Conservation (phyloP, 2,113 vertebrate species). For the Callionymus lyra region DNA sequence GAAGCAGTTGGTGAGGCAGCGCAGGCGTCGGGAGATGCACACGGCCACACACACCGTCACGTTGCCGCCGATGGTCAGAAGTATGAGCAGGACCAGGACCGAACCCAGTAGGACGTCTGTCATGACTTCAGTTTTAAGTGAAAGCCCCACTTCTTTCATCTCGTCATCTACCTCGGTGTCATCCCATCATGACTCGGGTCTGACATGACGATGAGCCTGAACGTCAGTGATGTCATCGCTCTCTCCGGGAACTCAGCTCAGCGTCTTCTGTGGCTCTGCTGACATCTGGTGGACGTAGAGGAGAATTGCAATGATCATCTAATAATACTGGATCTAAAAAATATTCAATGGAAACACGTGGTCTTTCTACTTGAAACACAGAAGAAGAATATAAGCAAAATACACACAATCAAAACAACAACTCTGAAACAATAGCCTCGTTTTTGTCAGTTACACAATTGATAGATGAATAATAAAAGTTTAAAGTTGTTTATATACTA, state of each 20-base stretch:
- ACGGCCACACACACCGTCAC: slow-evolving; percentile 88
- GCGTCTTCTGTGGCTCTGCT: slow-evolving; percentile 25
- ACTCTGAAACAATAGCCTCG: no score
- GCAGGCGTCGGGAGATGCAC: slow-evolving; percentile 75
- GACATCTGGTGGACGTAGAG: slow-evolving; percentile 49
- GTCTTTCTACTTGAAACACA: no score
- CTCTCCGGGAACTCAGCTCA: not conserved
- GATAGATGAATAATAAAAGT: no score
- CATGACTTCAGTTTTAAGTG: slow-evolving; percentile 6
- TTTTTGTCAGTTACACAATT: no score
- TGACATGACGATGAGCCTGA: not conserved
- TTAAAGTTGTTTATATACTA: no score
- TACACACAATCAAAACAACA: no score
- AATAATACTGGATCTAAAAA: no score
- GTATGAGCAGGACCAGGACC: slow-evolving; percentile 68
- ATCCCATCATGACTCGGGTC: no score
- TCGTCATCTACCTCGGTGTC: no score
- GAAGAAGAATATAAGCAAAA: no score
- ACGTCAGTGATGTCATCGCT: slow-evolving; percentile 3
- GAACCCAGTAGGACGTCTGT: slow-evolving; percentile 60
- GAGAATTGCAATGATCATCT: slow-evolving; percentile 11
- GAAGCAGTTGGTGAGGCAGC: slow-evolving; percentile 89
- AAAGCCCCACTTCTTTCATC: no score
- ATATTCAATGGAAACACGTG: no score
- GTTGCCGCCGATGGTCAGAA: slow-evolving; percentile 80